phyloP scores from a whole-genome alignment of 2,888 invertebrate genomes.

The Ashinkailepas kermadecensis region DNA sequence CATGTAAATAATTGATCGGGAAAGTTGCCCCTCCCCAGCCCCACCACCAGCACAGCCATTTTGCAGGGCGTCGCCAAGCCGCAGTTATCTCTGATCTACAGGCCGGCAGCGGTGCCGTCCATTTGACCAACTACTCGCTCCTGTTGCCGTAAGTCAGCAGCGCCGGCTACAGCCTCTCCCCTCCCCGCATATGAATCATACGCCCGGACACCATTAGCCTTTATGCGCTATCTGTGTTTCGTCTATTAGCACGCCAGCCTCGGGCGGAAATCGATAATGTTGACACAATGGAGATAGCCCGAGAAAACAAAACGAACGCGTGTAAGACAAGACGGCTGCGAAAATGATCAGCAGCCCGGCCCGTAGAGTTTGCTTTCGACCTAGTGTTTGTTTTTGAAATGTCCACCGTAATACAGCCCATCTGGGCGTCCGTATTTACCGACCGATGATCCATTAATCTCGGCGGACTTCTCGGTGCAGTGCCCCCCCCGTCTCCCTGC shows the following conservation, averaged over 20 bases:
- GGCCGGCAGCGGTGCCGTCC: too few relatives aligned
- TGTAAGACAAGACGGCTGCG: background rate
- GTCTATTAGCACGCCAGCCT: background rate
- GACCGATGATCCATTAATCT: background rate
- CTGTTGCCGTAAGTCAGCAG: too few relatives aligned
- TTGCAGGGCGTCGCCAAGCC: too few relatives aligned
- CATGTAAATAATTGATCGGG: too few relatives aligned
- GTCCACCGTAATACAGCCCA: background rate
- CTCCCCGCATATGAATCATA: too few relatives aligned
- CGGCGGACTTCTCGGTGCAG: background rate
- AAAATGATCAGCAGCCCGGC: background rate
- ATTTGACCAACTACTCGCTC: too few relatives aligned
- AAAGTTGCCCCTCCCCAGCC: too few relatives aligned
- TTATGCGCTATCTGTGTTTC: too few relatives aligned
- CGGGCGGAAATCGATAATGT: background rate
- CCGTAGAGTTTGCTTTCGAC: background rate
- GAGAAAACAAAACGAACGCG: background rate
- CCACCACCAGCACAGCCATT: too few relatives aligned
- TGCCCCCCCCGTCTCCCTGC: background rate
- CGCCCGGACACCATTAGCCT: too few relatives aligned
- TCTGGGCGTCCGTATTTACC: background rate
- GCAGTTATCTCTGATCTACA: too few relatives aligned
- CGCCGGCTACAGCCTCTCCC: too few relatives aligned
- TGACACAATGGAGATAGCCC: background rate
- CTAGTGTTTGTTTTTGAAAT: background rate